Base-by-base conservation (phyloP, 2,113 vertebrate genomes). In the Prunella himalayana region DNA sequence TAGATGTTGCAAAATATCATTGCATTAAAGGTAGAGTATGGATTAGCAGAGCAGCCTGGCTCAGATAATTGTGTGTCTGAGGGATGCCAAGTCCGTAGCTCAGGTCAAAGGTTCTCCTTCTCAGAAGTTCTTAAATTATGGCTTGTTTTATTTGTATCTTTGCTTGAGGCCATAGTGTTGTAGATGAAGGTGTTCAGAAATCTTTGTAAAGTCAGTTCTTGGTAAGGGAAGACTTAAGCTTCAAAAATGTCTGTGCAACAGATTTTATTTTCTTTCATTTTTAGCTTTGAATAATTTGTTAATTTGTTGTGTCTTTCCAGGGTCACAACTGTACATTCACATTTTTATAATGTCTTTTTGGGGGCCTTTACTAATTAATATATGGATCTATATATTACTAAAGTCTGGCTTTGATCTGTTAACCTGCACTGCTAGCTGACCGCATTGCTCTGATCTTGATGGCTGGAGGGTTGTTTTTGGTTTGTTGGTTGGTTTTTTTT, bases 91-190 rank as follows among this genome's bases (percentile, higher is more conserved):
- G 93, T 96, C 96, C 94, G 6, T 64, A 90, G 82, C 70, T 24
- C 28, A 41, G 97, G 97, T 98, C 97, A 98, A 73, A 97, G 96
- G 92, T 88, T 92, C 87, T 68, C 63, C 53, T 89, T 82, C 78
- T 98, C 95, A 96, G 97, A 98, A 98, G 96, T 95, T 96, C 88
- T 75, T 89, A 95, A 98, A 97, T 97, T 97, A 95, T 87, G 59
- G 66, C 77, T 94, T 89, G 95, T 96, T 97, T 96, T 97, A 95
- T 97, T 97, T 97, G 92, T 98, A 28, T 97, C 95, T 97, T 98
- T 37, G 95, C 97, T 97, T 16, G 65, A 97, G 97, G 97, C 95
- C 93, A 95, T 80, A 33, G 66, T 51, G 31, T 92, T 96, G 76
- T 95, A 97, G 95, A 96, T 95, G 91, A 97, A 97, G 95, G 87